These are phyloP conservation scores for Esox lucius DNA, from an alignment of 2,797 vertebrate genomes.

Conservation along the genomic window DNA sequence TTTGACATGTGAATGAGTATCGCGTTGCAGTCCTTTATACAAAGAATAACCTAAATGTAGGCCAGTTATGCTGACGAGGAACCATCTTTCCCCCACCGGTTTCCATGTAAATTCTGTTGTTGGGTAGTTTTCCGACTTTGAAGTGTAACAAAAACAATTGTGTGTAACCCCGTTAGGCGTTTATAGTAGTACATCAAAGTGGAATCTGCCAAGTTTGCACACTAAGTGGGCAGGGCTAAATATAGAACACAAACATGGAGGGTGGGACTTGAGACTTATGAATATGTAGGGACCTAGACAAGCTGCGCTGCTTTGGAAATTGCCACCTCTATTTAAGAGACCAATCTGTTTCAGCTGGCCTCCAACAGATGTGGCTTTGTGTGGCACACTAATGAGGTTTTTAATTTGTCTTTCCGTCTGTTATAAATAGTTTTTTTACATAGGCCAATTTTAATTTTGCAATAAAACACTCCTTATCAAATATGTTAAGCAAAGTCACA, in stretches of 20 bases:
- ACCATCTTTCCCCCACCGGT: too few species aligned
- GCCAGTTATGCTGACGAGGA: too few species aligned
- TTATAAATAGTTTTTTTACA: too few species aligned
- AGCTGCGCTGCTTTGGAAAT: conserved; percentile 47
- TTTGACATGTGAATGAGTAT: too few species aligned
- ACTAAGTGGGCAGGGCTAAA: not conserved
- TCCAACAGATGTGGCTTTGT: conserved; percentile 49
- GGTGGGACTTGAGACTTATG: conserved; percentile 34
- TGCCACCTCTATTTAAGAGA: conserved; percentile 50
- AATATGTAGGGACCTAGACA: conserved; percentile 26
- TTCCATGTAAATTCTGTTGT: too few species aligned
- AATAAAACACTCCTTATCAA: too few species aligned
- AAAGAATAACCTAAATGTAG: too few species aligned
- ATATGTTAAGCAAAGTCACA: too few species aligned
- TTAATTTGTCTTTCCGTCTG: conserved; percentile 14
- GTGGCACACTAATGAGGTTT: conserved; percentile 13
- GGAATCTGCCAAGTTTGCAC: not conserved
- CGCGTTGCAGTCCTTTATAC: too few species aligned
- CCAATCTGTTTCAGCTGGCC: conserved; percentile 55
- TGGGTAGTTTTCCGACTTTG: not conserved
- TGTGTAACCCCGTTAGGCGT: not conserved
- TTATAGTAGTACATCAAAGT: not conserved
- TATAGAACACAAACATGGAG: not conserved
- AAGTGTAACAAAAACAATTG: not conserved
- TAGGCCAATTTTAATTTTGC: too few species aligned